A percentile compares a stretch with the other conserved stretches of the same genome.
These are phyloP conservation scores for Danio kyathit DNA, from an alignment of 2,797 vertebrate genomes.

Conservation along the genomic window DNA sequence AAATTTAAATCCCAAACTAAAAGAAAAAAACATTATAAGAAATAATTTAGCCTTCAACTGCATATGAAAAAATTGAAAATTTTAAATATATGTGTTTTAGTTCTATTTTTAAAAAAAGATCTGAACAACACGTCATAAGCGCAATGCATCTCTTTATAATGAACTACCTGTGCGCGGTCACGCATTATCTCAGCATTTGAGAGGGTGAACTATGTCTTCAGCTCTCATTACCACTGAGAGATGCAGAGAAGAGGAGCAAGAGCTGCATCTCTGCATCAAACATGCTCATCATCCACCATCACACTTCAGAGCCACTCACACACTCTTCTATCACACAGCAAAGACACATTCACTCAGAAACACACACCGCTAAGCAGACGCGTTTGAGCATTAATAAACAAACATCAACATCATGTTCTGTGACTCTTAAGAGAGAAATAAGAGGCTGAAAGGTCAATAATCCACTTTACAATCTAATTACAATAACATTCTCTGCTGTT, in stretches of 20 bases:
- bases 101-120: too few relatives aligned
- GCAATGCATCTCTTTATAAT: slow-evolving; percentile 16
- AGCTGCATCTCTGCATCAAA: slow-evolving; percentile 48
- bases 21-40: too few relatives aligned
- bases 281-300: slow-evolving; percentile 52
- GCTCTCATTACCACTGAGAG: slow-evolving; percentile 49
- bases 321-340: slow-evolving; percentile 23
- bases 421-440: slow-evolving; percentile 11
- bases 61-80: too few relatives aligned
- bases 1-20: too few relatives aligned
- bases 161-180: slow-evolving; percentile 24
- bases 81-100: too few relatives aligned
- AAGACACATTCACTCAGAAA: slow-evolving; percentile 30
- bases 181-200: slow-evolving; percentile 38
- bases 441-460: slow-evolving; percentile 17
- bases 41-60: too few relatives aligned
- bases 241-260: slow-evolving; percentile 16
- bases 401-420: not conserved
- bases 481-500: not conserved
- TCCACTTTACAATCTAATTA: slow-evolving; percentile 25
- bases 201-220: slow-evolving; percentile 40
- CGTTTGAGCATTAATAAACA: slow-evolving; percentile 41
- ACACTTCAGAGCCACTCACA: slow-evolving; percentile 53
- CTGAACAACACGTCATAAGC: not conserved
- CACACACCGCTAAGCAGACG: slow-evolving; percentile 20